These are phyloP conservation scores for Platerodrilus igneus DNA, from an alignment of 2,888 invertebrate genomes.

Conservation along the genomic window DNA sequence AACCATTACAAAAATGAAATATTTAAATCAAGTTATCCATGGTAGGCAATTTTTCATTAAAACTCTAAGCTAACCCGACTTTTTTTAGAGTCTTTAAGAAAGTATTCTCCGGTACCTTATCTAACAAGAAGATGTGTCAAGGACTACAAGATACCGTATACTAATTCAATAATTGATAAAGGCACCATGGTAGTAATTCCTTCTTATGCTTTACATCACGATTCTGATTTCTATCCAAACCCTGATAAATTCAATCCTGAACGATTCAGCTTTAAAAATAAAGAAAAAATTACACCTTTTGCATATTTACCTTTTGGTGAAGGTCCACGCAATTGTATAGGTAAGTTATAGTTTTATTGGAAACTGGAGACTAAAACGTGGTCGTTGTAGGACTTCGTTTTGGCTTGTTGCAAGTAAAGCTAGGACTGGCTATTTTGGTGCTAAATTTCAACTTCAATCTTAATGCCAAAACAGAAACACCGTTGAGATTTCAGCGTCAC, in stretches of 20 bases:
- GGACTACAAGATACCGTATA: conserved; percentile 36
- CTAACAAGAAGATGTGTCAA: conserved; percentile 28
- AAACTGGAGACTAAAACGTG: background rate
- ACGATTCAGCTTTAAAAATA: conserved; percentile 15
- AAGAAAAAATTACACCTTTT: background rate
- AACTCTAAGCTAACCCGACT: conserved; percentile 1
- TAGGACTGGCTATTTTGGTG: conserved; percentile 20
- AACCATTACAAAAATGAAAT: conserved; percentile 53
- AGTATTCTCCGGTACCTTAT: conserved; percentile 37
- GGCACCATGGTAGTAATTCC: conserved; percentile 35
- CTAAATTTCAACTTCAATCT: conserved; percentile 18
- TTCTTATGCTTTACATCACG: conserved; percentile 9
- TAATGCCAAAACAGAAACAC: conserved; percentile 18
- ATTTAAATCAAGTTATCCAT: conserved; percentile 54
- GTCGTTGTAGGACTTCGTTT: conserved; percentile 24
- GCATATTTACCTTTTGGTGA: conserved; percentile 36
- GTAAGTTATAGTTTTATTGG: conserved; percentile 19
- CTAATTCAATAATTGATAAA: conserved; percentile 36
- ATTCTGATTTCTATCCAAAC: conserved; percentile 17
- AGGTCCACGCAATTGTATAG: conserved; percentile 37
- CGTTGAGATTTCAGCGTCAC: no score
- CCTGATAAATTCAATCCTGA: conserved; percentile 22
- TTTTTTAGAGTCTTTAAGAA: conserved; percentile 41
- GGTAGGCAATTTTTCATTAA: conserved; percentile 41
- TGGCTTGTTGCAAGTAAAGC: conserved; percentile 26